These are phyloP conservation scores for Lophotis ruficrista DNA, from an alignment of 2,113 vertebrate genomes.

Conservation along the genomic window DNA sequence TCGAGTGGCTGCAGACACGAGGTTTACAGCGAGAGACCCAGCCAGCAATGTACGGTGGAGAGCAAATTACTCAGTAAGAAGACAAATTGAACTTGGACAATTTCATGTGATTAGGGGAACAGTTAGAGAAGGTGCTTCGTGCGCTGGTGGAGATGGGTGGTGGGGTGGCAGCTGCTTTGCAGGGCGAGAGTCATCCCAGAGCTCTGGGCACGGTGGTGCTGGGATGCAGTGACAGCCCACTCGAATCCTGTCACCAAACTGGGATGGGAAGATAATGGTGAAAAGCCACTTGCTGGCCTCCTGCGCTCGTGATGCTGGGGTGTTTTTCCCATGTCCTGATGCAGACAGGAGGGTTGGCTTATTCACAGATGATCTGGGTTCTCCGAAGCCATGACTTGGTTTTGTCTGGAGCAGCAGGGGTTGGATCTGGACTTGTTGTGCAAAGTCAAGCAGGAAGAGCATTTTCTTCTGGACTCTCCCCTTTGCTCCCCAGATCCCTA, in stretches of 20 bases:
- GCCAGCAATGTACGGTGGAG: neutral
- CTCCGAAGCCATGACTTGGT: neutral
- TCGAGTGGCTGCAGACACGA: conserved; percentile 6
- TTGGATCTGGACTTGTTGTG: neutral
- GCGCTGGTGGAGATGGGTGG: neutral
- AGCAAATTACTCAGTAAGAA: conserved; percentile 12
- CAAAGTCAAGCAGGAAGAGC: neutral
- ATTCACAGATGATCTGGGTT: neutral
- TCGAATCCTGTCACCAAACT: neutral
- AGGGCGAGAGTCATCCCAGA: neutral
- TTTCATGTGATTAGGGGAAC: conserved; percentile 39
- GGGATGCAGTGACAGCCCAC: neutral
- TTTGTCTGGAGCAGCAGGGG: neutral
- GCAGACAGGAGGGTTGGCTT: neutral
- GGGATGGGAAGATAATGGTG: neutral
- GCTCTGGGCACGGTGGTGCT: neutral
- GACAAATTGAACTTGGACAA: neutral
- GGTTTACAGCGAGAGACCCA: neutral
- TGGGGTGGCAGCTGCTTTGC: neutral
- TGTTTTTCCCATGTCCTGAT: neutral
- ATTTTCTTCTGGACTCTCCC: neutral
- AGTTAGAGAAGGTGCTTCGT: neutral
- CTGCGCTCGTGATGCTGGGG: accelerated
- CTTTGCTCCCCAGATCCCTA: neutral
- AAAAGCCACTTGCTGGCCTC: neutral